Percentiles rank a stretch among this genome's conserved stretches.
Conservation (phyloP, 2,113 vertebrate species). For the Nothoprocta pentlandii region DNA sequence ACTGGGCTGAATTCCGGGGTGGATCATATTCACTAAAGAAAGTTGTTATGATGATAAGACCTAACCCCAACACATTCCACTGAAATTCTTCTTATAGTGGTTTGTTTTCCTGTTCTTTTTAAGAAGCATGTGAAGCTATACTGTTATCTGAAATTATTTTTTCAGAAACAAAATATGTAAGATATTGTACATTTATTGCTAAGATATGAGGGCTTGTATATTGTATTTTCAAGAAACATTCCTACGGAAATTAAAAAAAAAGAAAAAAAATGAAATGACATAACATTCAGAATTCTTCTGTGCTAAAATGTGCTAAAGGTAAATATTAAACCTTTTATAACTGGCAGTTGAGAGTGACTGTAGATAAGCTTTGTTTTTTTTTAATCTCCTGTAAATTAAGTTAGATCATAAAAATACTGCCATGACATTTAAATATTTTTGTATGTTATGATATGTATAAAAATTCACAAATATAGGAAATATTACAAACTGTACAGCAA, state of each 20-base stretch:
- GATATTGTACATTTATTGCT: conserved; percentile 53
- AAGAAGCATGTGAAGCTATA: neutral
- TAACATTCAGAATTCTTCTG: conserved; percentile 10
- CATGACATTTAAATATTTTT: conserved; percentile 65
- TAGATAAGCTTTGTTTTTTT: conserved; percentile 17
- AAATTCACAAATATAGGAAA: conserved; percentile 58
- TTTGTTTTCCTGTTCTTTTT: neutral
- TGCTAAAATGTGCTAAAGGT: neutral
- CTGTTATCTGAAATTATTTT: neutral
- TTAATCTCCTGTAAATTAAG: conserved; percentile 63
- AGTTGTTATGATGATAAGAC: conserved; percentile 98
- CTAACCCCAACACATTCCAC: conserved; percentile 96
- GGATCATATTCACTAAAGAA: conserved; percentile 97
- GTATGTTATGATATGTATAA: conserved; percentile 60
- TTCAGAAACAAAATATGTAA: conserved; percentile 59
- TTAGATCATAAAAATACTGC: conserved; percentile 52
- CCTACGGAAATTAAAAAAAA: neutral
- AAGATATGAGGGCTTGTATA: conserved; percentile 31
- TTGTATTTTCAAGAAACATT: conserved; percentile 50
- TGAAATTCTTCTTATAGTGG: conserved; percentile 65
- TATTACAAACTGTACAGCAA: conserved; percentile 64
- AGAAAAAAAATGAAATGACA: neutral
- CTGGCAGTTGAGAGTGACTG: conserved; percentile 40
- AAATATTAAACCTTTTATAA: neutral
- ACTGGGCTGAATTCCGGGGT: conserved; percentile 98